phyloP scores from a whole-genome alignment of 2,113 vertebrate species.

The Aegithalos caudatus region DNA sequence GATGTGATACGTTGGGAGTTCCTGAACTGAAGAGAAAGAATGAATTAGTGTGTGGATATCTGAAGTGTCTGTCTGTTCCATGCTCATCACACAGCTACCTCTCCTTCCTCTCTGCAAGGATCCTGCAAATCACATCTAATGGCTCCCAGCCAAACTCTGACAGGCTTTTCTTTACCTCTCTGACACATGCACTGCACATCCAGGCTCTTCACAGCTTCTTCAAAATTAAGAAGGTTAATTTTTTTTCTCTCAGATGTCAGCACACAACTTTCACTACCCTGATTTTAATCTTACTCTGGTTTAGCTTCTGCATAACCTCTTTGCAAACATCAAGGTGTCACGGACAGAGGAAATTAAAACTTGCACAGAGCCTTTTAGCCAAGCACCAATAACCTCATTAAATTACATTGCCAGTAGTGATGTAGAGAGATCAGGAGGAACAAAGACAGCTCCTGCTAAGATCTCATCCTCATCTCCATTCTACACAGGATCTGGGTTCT shows the following conservation, averaged over 20 bases:
- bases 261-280: background rate
- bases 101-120: background rate
- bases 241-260: background rate
- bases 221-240: background rate
- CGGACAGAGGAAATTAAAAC: background rate
- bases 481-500: background rate
- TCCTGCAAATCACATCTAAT: background rate
- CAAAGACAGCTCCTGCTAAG: background rate
- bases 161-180: background rate
- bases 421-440: background rate
- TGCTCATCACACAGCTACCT: background rate
- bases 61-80: slow-evolving; percentile 7
- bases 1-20: background rate
- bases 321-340: background rate
- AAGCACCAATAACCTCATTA: background rate
- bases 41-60: background rate
- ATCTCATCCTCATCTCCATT: background rate
- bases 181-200: background rate
- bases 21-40: background rate
- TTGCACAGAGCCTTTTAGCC: background rate
- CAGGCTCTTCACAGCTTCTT: background rate
- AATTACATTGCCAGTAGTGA: background rate
- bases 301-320: background rate
- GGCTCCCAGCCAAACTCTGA: background rate
- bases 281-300: background rate